Evolutionary conservation across 2,113 vertebrate genomes (phyloP).

Genomic region (Oryzias javanicus): DNA sequence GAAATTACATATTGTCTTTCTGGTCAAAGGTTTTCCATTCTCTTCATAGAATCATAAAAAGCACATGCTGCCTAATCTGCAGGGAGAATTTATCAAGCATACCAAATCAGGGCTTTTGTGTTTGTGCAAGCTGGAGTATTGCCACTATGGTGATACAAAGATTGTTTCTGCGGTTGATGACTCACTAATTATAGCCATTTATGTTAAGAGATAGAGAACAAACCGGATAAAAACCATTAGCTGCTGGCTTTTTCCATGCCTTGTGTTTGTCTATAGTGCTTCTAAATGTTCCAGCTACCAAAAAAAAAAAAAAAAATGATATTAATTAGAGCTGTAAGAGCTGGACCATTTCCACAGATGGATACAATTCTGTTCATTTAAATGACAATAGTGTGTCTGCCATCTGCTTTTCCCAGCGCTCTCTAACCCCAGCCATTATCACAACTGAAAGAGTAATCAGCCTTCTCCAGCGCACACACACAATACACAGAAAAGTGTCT

Average conservation of each 20-base stretch:
- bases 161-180: conserved; percentile 62
- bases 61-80: conserved; percentile 57
- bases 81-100: conserved; percentile 66
- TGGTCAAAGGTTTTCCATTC: conserved; percentile 49
- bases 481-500: conserved; percentile 64
- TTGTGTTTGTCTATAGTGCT: conserved; percentile 41
- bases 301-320: conserved; percentile 53
- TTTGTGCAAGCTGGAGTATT: conserved; percentile 59
- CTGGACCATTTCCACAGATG: conserved; percentile 50
- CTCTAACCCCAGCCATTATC: conserved; percentile 70
- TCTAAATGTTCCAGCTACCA: conserved; percentile 45
- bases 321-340: conserved; percentile 63
- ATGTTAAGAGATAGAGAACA: conserved; percentile 50
- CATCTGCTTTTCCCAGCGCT: conserved; percentile 70
- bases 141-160: conserved; percentile 68
- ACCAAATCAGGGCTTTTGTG: conserved; percentile 67
- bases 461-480: conserved; percentile 49
- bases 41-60: conserved; percentile 44
- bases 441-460: conserved; percentile 66
- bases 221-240: conserved; percentile 59
- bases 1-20: conserved; percentile 6
- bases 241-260: conserved; percentile 48
- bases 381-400: conserved; percentile 74
- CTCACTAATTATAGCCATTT: conserved; percentile 72
- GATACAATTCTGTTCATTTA: conserved; percentile 65